A percentile compares a stretch with the other conserved stretches of the same genome.
Conservation (phyloP, 2,888 invertebrate genomes). For the Linnaemya tessellans region DNA sequence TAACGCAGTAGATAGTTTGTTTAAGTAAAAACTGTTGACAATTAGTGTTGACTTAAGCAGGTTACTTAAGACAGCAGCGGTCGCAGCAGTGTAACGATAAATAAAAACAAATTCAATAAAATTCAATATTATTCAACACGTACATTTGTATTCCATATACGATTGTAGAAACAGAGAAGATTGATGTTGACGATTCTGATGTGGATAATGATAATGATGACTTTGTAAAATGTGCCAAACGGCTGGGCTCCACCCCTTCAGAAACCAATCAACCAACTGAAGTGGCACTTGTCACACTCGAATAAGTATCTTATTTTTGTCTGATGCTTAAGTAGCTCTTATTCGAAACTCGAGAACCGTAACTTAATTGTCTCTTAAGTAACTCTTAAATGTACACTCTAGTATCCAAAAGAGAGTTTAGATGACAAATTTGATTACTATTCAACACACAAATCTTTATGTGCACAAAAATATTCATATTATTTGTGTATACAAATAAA, state of each 20-base stretch:
- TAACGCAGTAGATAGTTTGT: slow-evolving; percentile 40
- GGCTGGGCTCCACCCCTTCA: slow-evolving; percentile 60
- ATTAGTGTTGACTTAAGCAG: slow-evolving; percentile 59
- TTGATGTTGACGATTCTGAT: slow-evolving; percentile 36
- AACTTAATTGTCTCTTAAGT: slow-evolving; percentile 62
- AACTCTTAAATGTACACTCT: slow-evolving; percentile 57
- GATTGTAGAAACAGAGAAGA: slow-evolving; percentile 27
- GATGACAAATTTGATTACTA: slow-evolving; percentile 60
- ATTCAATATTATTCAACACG: slow-evolving; percentile 52
- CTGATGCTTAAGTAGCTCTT: slow-evolving; percentile 62
- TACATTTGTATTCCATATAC: slow-evolving; percentile 13
- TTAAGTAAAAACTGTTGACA: slow-evolving; percentile 64
- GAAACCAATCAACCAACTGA: slow-evolving; percentile 58
- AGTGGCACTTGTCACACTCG: slow-evolving; percentile 61
- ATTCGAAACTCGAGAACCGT: slow-evolving; percentile 57
- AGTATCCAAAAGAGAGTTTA: slow-evolving; percentile 48
- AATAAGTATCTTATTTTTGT: slow-evolving; percentile 59
- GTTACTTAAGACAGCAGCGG: slow-evolving; percentile 49
- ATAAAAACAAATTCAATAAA: slow-evolving; percentile 52
- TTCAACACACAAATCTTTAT: slow-evolving; percentile 21
- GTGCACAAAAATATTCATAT: too few species aligned
- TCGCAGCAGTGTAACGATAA: slow-evolving; percentile 3
- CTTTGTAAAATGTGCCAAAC: slow-evolving; percentile 42
- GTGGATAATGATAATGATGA: slow-evolving; percentile 48
- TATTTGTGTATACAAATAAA: too few species aligned